Conservation (phyloP, 2,797 vertebrate genomes). For the Euphonia xanthogaster region DNA sequence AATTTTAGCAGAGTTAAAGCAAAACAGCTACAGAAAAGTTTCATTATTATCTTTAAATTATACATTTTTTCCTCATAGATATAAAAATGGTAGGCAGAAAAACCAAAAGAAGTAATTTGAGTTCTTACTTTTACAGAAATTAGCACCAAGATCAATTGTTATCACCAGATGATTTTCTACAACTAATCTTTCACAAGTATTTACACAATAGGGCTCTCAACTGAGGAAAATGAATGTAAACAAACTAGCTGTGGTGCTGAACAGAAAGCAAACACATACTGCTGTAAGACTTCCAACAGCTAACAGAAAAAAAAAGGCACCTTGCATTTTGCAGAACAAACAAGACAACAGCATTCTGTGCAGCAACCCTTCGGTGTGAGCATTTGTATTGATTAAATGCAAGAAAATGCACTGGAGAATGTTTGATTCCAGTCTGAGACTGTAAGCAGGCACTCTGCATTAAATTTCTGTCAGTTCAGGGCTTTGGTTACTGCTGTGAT, state of each 20-base stretch:
- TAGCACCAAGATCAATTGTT: not conserved
- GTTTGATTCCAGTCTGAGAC: not conserved
- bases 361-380: not conserved
- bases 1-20: not conserved
- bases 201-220: not conserved
- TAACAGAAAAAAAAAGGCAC: not conserved
- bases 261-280: not conserved
- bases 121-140: not conserved
- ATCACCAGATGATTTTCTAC: not conserved
- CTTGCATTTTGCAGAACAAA: constrained; percentile 9
- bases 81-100: not conserved
- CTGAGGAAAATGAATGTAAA: not conserved
- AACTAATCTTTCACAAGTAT: not conserved
- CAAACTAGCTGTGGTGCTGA: not conserved
- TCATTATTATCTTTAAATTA: not conserved
- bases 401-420: not conserved
- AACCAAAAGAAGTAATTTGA: not conserved
- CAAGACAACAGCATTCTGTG: not conserved
- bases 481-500: not conserved
- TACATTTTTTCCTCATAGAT: not conserved
- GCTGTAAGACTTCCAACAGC: not conserved
- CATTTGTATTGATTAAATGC: not conserved
- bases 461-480: not conserved
- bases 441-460: not conserved
- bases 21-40: not conserved